Base-by-base conservation (phyloP, 2,888 invertebrate genomes). In the Octonoba sinensis region DNA sequence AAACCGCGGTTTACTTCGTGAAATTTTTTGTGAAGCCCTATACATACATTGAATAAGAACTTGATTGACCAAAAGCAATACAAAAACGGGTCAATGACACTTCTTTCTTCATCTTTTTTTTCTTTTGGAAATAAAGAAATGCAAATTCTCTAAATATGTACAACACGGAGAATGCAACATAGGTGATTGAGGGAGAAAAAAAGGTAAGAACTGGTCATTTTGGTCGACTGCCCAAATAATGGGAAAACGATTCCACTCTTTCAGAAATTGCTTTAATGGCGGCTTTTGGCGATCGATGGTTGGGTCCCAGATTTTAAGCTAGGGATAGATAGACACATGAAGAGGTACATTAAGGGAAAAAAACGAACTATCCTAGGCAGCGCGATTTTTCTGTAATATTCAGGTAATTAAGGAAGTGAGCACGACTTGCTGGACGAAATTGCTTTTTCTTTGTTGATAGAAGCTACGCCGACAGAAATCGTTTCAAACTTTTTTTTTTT, bases 361-460 rank as follows among this genome's bases (percentile, higher is more conserved):
- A 67, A 56, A 18, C 47, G 66, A 78, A 60, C 72, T 78, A 66
- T 78, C 66, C 59, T 54, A 79, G 73, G 72, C 81, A 64, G 81
- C 74, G 81, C 70, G 75, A 82, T 82, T 82, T 82, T 82, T 75
- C 81, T 82, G 75, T 82, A 82, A 82, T 82, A 82, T 82, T 74
- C 81, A 75, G 75, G 75, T 82, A 82, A 82, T 82, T 82, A 82
- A 82, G 81, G 81, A 70, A 74, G 74, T 74, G 59, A 71, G 81
- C 75, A 82, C 74, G 75, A 71, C 70, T 82, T 70, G 57, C 69
- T 56, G 70, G 65, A 56, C 79, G 69, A 71, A 82, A 82, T 82
- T 82, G 81, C 81, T 75, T 82, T 82, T 75, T 82, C 75, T 82
- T 82, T 81, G 79, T 81, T 81, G 79, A 81, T 81, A 81, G 67